phyloP scores from a whole-genome alignment of 2,797 vertebrate species.

The Lacerta bilineata region DNA sequence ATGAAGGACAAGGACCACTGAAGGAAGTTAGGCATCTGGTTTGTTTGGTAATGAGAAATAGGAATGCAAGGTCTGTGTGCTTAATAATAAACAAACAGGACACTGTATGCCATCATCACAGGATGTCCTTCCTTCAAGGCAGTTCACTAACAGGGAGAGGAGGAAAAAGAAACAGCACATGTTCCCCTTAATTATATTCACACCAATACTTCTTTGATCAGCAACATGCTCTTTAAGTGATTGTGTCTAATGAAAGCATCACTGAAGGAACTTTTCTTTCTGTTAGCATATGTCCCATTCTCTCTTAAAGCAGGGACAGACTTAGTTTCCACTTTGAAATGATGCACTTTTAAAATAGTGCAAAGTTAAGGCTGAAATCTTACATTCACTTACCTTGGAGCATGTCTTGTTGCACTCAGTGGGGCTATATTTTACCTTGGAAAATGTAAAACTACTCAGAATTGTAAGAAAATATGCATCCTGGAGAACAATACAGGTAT shows the following conservation, averaged over 20 bases:
- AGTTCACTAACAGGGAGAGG: constrained; percentile 70
- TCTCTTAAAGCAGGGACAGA: background rate
- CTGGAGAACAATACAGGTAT: background rate
- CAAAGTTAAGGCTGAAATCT: background rate
- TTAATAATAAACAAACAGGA: constrained; percentile 89
- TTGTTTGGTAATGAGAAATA: constrained; percentile 89
- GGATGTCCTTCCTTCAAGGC: constrained; percentile 88
- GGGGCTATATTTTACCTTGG: background rate
- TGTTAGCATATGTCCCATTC: background rate
- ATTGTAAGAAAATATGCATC: background rate
- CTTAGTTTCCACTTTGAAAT: background rate
- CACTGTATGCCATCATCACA: constrained; percentile 90
- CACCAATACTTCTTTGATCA: constrained; percentile 43
- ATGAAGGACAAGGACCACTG: constrained; percentile 78
- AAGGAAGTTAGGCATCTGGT: constrained; percentile 84
- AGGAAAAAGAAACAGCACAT: constrained; percentile 68
- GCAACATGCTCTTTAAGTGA: background rate
- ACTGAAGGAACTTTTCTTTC: constrained; percentile 21
- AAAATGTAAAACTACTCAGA: background rate
- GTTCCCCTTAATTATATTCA: constrained; percentile 55
- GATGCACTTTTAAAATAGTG: background rate
- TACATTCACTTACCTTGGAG: background rate
- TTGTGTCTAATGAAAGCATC: background rate
- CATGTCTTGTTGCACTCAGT: background rate
- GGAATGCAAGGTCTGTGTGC: constrained; percentile 83